Evolutionary conservation across 2,113 vertebrate genomes (phyloP).

Genomic region (Rhipidura dahli): DNA sequence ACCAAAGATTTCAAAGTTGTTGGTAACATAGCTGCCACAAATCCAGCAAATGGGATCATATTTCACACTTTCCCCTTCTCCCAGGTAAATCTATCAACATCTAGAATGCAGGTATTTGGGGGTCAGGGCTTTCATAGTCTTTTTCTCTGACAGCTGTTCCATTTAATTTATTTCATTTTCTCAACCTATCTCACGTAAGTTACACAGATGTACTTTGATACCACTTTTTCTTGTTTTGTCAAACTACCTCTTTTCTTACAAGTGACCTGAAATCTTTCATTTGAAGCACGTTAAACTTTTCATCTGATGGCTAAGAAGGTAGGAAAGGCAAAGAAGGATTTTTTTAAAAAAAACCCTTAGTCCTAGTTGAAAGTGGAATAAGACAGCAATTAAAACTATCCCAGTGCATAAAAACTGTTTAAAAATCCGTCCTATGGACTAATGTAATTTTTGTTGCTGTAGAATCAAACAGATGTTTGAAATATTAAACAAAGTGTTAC

Average conservation of each 20-base stretch:
- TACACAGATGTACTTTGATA: background rate
- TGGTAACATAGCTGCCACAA: background rate
- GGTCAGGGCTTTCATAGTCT: background rate
- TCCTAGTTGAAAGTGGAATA: background rate
- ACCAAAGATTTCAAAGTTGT: background rate
- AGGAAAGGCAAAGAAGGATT: background rate
- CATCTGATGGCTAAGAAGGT: background rate
- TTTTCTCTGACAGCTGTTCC: background rate
- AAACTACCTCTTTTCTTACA: background rate
- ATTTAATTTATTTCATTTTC: background rate
- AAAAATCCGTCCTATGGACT: background rate
- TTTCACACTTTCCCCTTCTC: background rate
- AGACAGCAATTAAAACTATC: background rate
- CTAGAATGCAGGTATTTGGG: background rate
- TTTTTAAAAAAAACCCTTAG: too few relatives aligned
- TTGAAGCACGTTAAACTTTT: background rate
- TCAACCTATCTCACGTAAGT: background rate
- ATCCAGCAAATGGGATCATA: accelerated
- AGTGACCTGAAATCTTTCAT: background rate
- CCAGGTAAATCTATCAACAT: background rate
- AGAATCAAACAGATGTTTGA: background rate
- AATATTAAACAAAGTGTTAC: background rate
- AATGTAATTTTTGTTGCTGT: background rate
- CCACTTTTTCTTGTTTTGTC: background rate
- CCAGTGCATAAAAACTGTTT: background rate